These are phyloP conservation scores for Podarcis siculus DNA, from an alignment of 2,797 vertebrate genomes.

Conservation along the genomic window DNA sequence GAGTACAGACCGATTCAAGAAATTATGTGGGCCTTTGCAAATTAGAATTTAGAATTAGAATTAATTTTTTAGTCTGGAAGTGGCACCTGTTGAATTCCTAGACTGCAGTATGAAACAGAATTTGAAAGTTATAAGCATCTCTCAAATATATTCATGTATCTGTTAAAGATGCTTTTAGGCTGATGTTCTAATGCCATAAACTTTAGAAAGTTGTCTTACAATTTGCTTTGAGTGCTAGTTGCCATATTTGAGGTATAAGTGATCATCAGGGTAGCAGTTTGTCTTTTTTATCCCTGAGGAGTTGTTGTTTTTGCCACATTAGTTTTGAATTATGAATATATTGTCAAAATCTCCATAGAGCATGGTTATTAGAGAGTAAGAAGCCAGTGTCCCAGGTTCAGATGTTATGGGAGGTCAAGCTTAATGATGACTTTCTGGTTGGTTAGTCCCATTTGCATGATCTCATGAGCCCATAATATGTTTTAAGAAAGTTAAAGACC, in stretches of 20 bases:
- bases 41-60: not conserved
- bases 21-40: not conserved
- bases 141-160: not conserved
- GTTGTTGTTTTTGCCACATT: not conserved
- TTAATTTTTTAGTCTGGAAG: not conserved
- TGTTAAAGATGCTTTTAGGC: not conserved
- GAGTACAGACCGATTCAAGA: not conserved
- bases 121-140: not conserved
- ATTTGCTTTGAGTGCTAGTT: not conserved
- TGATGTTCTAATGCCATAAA: not conserved
- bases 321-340: not conserved
- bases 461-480: not conserved
- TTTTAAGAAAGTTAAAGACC: not conserved
- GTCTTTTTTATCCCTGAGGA: not conserved
- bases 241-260: not conserved
- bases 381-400: not conserved
- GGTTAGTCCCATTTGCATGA: not conserved
- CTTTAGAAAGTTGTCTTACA: not conserved
- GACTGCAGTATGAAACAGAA: not conserved
- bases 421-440: not conserved
- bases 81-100: slow-evolving; percentile 7
- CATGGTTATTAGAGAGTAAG: not conserved
- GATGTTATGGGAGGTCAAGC: not conserved
- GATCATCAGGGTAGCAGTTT: not conserved
- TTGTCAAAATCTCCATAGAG: not conserved